A percentile compares a stretch with the other conserved stretches of the same genome.
phyloP scores from a whole-genome alignment of 1,140 invertebrate species.

The Drosophila pseudoobscura region DNA sequence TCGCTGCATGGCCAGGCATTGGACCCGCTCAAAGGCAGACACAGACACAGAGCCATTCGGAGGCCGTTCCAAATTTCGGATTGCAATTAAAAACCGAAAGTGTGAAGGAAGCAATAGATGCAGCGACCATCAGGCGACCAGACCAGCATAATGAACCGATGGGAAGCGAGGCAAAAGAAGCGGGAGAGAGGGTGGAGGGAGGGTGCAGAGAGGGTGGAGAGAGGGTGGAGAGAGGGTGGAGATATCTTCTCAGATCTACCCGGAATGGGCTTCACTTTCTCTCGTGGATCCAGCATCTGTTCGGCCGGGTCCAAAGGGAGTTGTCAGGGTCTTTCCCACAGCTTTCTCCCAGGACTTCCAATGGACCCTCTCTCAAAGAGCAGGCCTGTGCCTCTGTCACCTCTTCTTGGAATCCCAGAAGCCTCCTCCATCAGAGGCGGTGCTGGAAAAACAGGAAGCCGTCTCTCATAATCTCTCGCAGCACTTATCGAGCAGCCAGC shows the following conservation, averaged over 20 bases:
- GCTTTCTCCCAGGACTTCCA: too few relatives aligned
- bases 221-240: background rate
- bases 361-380: too few relatives aligned
- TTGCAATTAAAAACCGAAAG: slow-evolving; percentile 74
- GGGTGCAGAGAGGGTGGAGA: slow-evolving; percentile 3
- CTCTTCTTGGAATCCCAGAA: too few relatives aligned
- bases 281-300: too few relatives aligned
- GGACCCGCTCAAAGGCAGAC: slow-evolving; percentile 16
- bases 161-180: slow-evolving; percentile 7
- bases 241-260: background rate
- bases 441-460: too few relatives aligned
- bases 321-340: too few relatives aligned
- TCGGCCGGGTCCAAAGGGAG: too few relatives aligned
- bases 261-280: slow-evolving; percentile 15
- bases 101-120: slow-evolving; percentile 53
- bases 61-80: slow-evolving; percentile 40
- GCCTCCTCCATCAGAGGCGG: too few relatives aligned
- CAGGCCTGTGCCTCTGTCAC: too few relatives aligned
- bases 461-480: background rate
- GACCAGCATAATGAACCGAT: slow-evolving; percentile 27
- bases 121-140: background rate
- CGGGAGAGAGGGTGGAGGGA: background rate
- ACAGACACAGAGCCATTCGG: slow-evolving; percentile 18
- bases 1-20: slow-evolving; percentile 45
- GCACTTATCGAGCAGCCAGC: background rate